Base-by-base conservation (phyloP, 2,888 invertebrate genomes). In the Congeria kusceri region DNA sequence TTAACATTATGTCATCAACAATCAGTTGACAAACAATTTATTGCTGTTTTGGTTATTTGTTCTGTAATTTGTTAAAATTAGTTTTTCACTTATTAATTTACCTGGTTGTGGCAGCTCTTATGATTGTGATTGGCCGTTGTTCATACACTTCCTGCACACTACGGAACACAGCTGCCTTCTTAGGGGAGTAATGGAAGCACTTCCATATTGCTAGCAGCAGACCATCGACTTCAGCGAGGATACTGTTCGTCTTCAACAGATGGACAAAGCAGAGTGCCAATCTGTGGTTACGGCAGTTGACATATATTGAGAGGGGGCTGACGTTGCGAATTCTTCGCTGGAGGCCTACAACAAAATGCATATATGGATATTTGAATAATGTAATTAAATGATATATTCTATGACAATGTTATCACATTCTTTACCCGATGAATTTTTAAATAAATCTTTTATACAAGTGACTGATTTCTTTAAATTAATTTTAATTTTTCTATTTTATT, bases 181-280 rank as follows among this genome's bases (percentile, higher is more conserved):
- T 61, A n/a, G 61, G 32, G 29, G 61, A 61, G 32, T n/a, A 61
- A n/a, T 61, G 61, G 28, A 61, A 32, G 5, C 18, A 15, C n/a
- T 61, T 61, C 61, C 61, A 61, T 4, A 61, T 61, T 11, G 61
- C 4, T n/a, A 61, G 25, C 28, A 61, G 23, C 18, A 28, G 23
- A 11, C 9, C 61, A 29, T 61, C 61, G 9, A 61, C 61, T n/a
- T 61, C 61, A 4, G 23, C 61, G 11, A 61, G 32, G 20, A 29
- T 15, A 32, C 3, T 39, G 39, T 39, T 61, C 3, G 5, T 32
- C 32, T 61, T 61, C 61, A 61, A 11, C n/a, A 61, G 23, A 32
- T 61, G 61, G 32, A 61, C 61, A 61, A 61, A 61, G 9, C 61
- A 49, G 49, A 49, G 49, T n/a, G 49, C 49, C 49, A 49, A 15